A percentile compares a stretch with the other conserved stretches of the same genome.
phyloP scores from a whole-genome alignment of 1,140 invertebrate genomes.

The Brachionus calyciflorus region DNA sequence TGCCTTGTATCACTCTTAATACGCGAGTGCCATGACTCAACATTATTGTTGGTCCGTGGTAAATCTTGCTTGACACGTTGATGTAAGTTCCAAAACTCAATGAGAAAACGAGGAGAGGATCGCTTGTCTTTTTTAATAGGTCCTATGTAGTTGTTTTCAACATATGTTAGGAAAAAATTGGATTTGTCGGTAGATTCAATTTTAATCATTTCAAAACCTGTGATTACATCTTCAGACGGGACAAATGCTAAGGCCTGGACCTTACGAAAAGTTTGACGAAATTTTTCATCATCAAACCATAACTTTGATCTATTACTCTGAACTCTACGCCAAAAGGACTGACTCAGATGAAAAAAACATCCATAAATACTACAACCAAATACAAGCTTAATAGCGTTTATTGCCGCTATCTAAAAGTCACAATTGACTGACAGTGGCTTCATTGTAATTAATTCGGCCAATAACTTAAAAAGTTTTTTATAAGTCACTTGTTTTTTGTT shows the following conservation, averaged over 20 bases:
- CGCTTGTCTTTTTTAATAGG: not conserved
- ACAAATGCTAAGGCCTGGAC: too few species aligned
- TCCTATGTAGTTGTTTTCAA: not conserved
- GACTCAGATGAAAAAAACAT: not conserved
- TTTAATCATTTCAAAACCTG: too few species aligned
- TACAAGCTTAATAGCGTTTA: not conserved
- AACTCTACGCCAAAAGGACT: not conserved
- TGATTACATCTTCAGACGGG: too few species aligned
- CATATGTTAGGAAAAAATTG: not conserved
- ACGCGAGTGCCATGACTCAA: constrained; percentile 3
- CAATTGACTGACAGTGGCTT: not conserved
- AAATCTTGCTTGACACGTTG: not conserved
- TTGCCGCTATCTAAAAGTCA: not conserved
- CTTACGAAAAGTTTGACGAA: too few species aligned
- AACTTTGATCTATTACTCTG: too few species aligned
- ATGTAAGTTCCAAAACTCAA: not conserved
- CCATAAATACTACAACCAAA: not conserved
- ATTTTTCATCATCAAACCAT: too few species aligned
- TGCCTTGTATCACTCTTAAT: not conserved
- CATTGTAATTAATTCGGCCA: not conserved
- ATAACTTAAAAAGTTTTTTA: not conserved
- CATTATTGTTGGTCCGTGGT: not conserved
- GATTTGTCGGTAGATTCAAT: too few species aligned
- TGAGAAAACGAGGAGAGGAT: not conserved
- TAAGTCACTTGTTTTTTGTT: not conserved